Conservation (phyloP, 2,888 invertebrate genomes). For the Athetis lepigone region DNA sequence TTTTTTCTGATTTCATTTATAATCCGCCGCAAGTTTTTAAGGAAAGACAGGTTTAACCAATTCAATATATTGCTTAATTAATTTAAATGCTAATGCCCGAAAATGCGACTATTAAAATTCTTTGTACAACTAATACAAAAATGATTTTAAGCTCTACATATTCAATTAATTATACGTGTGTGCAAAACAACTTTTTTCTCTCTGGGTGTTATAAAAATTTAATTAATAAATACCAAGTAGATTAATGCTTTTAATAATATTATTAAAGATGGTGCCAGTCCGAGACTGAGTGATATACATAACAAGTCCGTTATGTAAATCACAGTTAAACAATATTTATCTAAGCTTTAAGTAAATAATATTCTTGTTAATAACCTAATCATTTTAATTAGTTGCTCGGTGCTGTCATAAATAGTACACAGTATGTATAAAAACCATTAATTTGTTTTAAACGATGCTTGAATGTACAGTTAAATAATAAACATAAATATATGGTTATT, state of each 20-base stretch:
- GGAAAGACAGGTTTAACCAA: no score
- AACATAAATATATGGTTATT: slow-evolving; percentile 18
- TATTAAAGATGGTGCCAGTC: slow-evolving; percentile 26
- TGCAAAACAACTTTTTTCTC: neutral
- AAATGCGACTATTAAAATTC: neutral
- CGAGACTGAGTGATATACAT: slow-evolving; percentile 16
- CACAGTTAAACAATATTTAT: slow-evolving; percentile 16
- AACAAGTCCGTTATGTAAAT: slow-evolving; percentile 37
- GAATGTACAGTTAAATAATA: slow-evolving; percentile 18
- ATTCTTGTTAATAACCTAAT: slow-evolving; percentile 19
- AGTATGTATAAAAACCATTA: slow-evolving; percentile 12
- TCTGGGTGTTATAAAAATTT: neutral
- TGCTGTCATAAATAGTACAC: slow-evolving; percentile 10
- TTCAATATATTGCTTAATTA: no score
- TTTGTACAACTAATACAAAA: neutral
- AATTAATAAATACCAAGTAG: slow-evolving; percentile 5
- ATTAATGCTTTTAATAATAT: slow-evolving; percentile 6
- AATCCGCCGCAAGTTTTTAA: neutral
- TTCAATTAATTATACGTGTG: neutral
- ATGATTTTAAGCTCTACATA: neutral
- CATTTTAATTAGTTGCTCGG: slow-evolving; percentile 27
- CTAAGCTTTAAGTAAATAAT: slow-evolving; percentile 24
- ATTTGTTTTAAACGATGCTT: slow-evolving; percentile 14
- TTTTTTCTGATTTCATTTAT: neutral
- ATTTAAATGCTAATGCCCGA: no score